Evolutionary conservation across 2,888 invertebrate genomes (phyloP), one percentile per base, ranked within the genome.

Genomic region (Hartigia nigra): DNA sequence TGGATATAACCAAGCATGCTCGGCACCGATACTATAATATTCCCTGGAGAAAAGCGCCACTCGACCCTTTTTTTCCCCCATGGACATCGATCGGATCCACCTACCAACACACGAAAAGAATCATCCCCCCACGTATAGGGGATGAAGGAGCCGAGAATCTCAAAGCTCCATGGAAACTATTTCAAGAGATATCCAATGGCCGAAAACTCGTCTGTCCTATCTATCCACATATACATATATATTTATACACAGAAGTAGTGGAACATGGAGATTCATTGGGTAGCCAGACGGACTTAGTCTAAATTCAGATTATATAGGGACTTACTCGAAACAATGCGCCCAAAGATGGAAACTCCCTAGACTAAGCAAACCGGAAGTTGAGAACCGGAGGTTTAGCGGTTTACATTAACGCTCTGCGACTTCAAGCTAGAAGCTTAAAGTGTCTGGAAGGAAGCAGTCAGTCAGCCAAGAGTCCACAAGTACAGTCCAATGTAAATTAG

Each of bases 321-420:
- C 23, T 55, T 23, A 55, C 55, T 31, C 31, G 72, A 34, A 72
- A 72, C 72, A 72, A 72, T 72, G 72, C 72, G 23, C 31, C 31
- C 31, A 14, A 34, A 72, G 72, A 32, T 23, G 31, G 31, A 34
- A 72, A 72, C 72, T 72, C 72, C 14, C 72, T 31, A 23, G 55
- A 55, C 55, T 9, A 55, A 55, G 55, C 23, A 55, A 55, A 11
- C 72, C 82, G 84, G 83, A 84, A 82, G 83, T 79, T 80, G 55
- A 14, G 55, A 55, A 55, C 77, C 80, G 78, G 82, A 81, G 83
- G 83, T 84, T 85, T 80, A 80, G 83, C 77, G 87, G 86, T 86
- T 87, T 86, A 86, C 86, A 86, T 87, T 85, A 86, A 86, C 86
- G 85, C 72, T 82, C 81, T 84, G 81, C 84, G 84, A 84, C 83